Evolutionary conservation across 2,113 vertebrate species (phyloP).

Genomic region (Actenoides lindsayi): DNA sequence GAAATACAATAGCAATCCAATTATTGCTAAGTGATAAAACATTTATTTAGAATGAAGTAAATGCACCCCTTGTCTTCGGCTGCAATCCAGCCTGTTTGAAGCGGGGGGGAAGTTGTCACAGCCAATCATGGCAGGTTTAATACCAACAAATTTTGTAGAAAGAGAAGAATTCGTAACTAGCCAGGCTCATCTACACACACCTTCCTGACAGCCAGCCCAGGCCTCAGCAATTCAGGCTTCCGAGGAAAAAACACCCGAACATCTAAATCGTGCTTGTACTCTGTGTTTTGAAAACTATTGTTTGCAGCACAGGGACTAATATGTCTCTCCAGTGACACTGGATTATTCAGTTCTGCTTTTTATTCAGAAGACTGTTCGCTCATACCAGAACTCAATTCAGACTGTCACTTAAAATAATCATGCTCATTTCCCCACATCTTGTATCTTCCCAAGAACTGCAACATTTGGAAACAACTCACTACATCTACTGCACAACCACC

Average conservation of each 20-base stretch:
- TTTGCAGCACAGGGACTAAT: background rate
- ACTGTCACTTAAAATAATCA: background rate
- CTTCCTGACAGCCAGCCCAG: background rate
- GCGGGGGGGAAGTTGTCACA: background rate
- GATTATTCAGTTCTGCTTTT: background rate
- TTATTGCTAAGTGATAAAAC: slow-evolving; percentile 47
- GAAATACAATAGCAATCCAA: slow-evolving; percentile 52
- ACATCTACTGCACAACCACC: background rate
- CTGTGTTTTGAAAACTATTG: background rate
- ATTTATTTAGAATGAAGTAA: slow-evolving; percentile 39
- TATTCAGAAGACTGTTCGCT: background rate
- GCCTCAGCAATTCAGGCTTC: background rate
- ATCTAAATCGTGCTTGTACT: background rate
- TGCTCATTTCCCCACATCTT: background rate
- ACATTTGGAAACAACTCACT: background rate
- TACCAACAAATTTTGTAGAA: background rate
- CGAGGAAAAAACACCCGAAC: background rate
- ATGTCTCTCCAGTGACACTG: background rate
- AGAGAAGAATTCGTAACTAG: background rate
- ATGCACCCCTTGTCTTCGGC: background rate
- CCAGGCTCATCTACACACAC: background rate
- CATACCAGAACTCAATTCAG: background rate
- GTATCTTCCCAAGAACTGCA: background rate
- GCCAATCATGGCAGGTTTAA: background rate
- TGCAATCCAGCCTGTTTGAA: background rate